Conservation (phyloP, 1,140 invertebrate species). For the Lethrus apterus region DNA sequence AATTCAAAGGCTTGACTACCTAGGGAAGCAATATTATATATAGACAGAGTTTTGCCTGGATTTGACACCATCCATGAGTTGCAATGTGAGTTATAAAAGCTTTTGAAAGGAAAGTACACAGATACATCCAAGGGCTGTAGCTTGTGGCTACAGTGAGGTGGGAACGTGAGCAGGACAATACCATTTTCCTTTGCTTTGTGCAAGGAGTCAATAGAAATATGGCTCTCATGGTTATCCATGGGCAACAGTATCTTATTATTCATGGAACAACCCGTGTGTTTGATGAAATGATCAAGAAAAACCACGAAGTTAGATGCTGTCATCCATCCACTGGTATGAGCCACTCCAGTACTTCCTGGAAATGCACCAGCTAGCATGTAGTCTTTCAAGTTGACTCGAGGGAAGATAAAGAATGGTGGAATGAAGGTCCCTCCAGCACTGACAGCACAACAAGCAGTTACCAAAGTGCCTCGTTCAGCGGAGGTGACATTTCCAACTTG, state of each 20-base stretch:
- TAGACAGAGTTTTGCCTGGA: conserved; percentile 9
- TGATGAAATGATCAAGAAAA: conserved; percentile 10
- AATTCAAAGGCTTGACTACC: neutral
- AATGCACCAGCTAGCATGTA: too few species aligned
- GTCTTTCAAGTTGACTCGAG: too few species aligned
- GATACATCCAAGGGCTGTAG: conserved; percentile 7
- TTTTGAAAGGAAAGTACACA: conserved; percentile 6
- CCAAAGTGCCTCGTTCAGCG: conserved; percentile 41
- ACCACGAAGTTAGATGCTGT: conserved; percentile 8
- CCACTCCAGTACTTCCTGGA: too few species aligned
- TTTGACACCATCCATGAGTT: conserved; percentile 10
- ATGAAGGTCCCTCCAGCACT: too few species aligned
- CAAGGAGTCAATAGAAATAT: neutral
- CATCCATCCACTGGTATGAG: conserved; percentile 13
- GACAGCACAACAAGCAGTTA: conserved; percentile 38
- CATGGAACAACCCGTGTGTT: conserved; percentile 7
- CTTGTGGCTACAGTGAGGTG: conserved; percentile 6
- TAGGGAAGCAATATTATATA: conserved; percentile 1
- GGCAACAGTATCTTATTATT: conserved; percentile 4
- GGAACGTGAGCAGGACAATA: conserved; percentile 9
- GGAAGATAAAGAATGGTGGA: too few species aligned
- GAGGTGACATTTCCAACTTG: conserved; percentile 44
- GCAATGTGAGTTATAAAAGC: neutral
- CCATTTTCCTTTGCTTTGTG: conserved; percentile 4
- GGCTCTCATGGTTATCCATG: conserved; percentile 11